Evolutionary conservation across 2,113 vertebrate species (phyloP).

Genomic region (Coregonus clupeaformis): DNA sequence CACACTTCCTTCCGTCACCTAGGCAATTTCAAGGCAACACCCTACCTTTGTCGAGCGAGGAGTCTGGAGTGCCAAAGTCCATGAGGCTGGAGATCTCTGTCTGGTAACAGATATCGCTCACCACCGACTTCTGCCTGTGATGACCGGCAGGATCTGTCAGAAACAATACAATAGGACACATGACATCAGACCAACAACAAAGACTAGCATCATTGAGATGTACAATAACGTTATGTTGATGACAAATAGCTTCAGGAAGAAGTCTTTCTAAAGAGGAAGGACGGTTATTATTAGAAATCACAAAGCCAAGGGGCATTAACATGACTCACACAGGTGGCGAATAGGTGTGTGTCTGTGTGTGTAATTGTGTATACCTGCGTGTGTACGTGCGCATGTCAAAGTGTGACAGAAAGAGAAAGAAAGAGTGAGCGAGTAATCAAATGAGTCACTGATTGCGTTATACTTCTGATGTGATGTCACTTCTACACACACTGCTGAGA

Average conservation of each 20-base stretch:
- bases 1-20: slow-evolving; percentile 57
- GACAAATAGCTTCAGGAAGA: neutral
- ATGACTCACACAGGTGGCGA: neutral
- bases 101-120: slow-evolving; percentile 75
- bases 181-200: neutral
- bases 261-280: neutral
- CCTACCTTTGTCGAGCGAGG: slow-evolving; percentile 75
- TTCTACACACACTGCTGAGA: neutral
- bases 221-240: neutral
- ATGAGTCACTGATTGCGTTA: slow-evolving; percentile 7
- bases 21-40: slow-evolving; percentile 34
- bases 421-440: slow-evolving; percentile 5
- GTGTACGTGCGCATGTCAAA: too few relatives aligned
- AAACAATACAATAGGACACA: neutral
- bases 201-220: neutral
- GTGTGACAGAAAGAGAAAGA: too few relatives aligned
- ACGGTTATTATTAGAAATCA: neutral
- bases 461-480: too few relatives aligned
- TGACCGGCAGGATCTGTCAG: slow-evolving; percentile 66
- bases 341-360: neutral
- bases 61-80: slow-evolving; percentile 75
- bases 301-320: neutral
- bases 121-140: slow-evolving; percentile 70
- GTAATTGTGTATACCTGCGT: too few relatives aligned
- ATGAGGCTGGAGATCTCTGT: slow-evolving; percentile 75